These are phyloP conservation scores for Drosophila helvetica DNA, from an alignment of 2,888 invertebrate species.

Conservation along the genomic window DNA sequence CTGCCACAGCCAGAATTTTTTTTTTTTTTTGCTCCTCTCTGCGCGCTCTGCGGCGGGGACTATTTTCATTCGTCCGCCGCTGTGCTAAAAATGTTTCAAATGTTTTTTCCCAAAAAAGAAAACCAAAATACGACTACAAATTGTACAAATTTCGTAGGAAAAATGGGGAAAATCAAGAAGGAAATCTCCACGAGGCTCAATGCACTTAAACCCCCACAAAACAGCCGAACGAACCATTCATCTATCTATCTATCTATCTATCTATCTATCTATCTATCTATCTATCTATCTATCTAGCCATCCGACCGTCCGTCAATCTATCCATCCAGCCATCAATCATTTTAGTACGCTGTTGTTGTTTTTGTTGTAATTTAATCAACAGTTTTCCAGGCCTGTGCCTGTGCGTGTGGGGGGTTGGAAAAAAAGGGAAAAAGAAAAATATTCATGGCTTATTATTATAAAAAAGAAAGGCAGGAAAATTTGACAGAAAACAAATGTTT, in stretches of 20 bases:
- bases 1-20: background rate
- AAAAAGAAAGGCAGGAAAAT: constrained; percentile 64
- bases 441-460: constrained; percentile 60
- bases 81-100: constrained; percentile 78
- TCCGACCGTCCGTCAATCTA: constrained; percentile 7
- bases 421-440: constrained; percentile 17
- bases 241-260: constrained; percentile 24
- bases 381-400: constrained; percentile 55
- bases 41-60: constrained; percentile 40
- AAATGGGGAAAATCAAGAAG: constrained; percentile 29
- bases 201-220: constrained; percentile 59
- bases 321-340: constrained; percentile 67
- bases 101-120: constrained; percentile 59
- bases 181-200: constrained; percentile 51
- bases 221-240: constrained; percentile 23
- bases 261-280: constrained; percentile 25
- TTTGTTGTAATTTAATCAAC: constrained; percentile 73
- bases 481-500: constrained; percentile 79
- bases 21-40: background rate
- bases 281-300: constrained; percentile 2
- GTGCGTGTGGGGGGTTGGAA: constrained; percentile 4
- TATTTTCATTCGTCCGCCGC: constrained; percentile 70
- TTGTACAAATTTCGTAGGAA: constrained; percentile 16
- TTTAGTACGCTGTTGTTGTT: constrained; percentile 44
- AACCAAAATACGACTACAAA: constrained; percentile 27